Percentiles rank a stretch among this genome's conserved stretches.
These are phyloP conservation scores for Gymnoscelis rufifasciata DNA, from an alignment of 2,888 invertebrate species.

Conservation along the genomic window DNA sequence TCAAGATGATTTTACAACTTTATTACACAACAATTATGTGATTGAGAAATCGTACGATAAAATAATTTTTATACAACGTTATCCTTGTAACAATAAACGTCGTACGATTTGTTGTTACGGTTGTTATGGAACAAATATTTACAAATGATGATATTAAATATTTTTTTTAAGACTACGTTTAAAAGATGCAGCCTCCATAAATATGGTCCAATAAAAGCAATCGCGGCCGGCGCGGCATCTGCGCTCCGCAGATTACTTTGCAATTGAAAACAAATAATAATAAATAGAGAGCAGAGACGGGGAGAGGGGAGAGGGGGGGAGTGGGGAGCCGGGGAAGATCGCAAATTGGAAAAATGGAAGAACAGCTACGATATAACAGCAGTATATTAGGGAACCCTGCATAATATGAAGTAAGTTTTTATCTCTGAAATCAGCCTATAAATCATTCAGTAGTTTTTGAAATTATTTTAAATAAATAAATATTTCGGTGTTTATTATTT, in stretches of 20 bases:
- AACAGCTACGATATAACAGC: too few species aligned
- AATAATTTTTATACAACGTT: background rate
- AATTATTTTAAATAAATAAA: too few species aligned
- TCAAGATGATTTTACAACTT: background rate
- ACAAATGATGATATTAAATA: too few species aligned
- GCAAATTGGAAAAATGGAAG: slow-evolving; percentile 68
- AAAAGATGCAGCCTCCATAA: slow-evolving; percentile 12
- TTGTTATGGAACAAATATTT: background rate
- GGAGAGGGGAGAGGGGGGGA: slow-evolving; percentile 33
- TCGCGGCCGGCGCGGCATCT: slow-evolving; percentile 45
- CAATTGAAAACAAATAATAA: slow-evolving; percentile 78
- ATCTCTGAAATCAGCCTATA: too few species aligned
- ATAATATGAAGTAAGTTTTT: too few species aligned
- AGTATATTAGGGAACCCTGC: too few species aligned
- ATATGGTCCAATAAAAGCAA: slow-evolving; percentile 19
- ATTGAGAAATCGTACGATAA: too few species aligned
- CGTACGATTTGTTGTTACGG: too few species aligned
- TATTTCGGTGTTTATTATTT: too few species aligned
- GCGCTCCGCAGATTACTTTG: slow-evolving; percentile 72
- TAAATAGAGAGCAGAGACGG: slow-evolving; percentile 50
- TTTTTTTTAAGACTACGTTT: slow-evolving; percentile 4
- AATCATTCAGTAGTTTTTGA: too few species aligned
- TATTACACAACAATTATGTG: background rate
- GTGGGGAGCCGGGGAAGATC: slow-evolving; percentile 40
- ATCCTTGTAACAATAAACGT: too few species aligned